Evolutionary conservation across 2,113 vertebrate species (phyloP).

Genomic region (Caranx melampygus): DNA sequence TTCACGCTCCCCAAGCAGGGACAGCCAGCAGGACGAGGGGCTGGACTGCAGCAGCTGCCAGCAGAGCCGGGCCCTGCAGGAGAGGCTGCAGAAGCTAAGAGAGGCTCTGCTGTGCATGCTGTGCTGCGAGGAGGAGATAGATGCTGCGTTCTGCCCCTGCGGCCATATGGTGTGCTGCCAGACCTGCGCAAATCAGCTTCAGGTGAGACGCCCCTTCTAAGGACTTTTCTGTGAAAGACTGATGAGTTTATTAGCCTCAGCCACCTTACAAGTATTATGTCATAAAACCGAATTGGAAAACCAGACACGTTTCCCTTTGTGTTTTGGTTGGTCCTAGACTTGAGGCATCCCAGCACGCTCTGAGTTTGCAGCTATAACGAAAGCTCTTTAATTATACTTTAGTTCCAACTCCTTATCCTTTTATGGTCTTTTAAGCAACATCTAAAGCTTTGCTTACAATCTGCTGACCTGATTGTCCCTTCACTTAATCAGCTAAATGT

Average conservation of each 20-base stretch:
- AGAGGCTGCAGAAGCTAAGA: conserved; percentile 91
- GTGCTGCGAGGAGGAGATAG: conserved; percentile 96
- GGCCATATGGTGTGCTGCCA: conserved; percentile 98
- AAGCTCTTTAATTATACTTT: conserved; percentile 42
- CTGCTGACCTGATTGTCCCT: conserved; percentile 48
- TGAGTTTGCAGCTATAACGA: background rate
- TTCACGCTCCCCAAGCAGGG: conserved; percentile 85
- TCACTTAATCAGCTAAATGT: conserved; percentile 67
- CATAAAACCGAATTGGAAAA: background rate
- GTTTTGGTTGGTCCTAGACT: background rate
- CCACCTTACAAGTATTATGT: background rate
- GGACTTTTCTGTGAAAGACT: background rate
- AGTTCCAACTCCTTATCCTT: conserved; percentile 30
- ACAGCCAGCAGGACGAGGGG: conserved; percentile 64
- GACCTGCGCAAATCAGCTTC: conserved; percentile 91
- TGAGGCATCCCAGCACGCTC: background rate
- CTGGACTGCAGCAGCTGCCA: conserved; percentile 92
- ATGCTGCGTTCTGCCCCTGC: conserved; percentile 96
- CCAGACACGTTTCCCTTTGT: background rate
- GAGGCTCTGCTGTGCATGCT: conserved; percentile 97
- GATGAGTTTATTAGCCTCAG: background rate
- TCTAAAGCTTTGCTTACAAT: conserved; percentile 50
- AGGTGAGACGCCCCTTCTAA: conserved; percentile 83
- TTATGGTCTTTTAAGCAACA: conserved; percentile 38
- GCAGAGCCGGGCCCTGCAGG: conserved; percentile 91